These are phyloP conservation scores for Myiozetetes cayanensis DNA, from an alignment of 2,113 vertebrate genomes.

Conservation along the genomic window DNA sequence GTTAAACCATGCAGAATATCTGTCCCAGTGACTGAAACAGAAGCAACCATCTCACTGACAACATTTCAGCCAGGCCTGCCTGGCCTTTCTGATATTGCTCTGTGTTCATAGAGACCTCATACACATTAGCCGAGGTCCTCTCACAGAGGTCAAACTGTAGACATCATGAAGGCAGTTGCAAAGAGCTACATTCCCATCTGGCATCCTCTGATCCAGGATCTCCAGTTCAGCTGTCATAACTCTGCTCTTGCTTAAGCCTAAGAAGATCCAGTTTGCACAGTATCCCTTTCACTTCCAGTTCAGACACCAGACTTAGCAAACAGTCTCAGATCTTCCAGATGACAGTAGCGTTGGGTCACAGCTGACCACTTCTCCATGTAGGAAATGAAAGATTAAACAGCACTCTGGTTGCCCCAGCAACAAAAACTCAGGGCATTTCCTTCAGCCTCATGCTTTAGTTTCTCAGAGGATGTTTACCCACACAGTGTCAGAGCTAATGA, in stretches of 20 bases:
- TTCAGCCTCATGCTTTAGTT: background rate
- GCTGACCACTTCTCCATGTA: background rate
- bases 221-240: background rate
- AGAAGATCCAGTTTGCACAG: background rate
- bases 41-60: background rate
- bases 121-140: background rate
- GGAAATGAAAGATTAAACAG: conserved; percentile 14
- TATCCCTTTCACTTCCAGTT: background rate
- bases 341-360: background rate
- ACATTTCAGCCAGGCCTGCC: background rate
- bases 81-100: background rate
- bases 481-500: background rate
- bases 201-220: background rate
- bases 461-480: conserved; percentile 9
- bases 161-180: background rate
- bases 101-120: fast-evolving
- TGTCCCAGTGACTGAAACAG: background rate
- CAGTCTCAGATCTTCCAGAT: background rate
- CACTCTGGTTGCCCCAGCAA: background rate
- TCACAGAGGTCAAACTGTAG: background rate
- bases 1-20: background rate
- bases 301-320: background rate
- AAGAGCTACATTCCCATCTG: background rate
- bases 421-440: background rate
- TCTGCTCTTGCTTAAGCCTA: background rate